These are phyloP conservation scores for Zaprionus lachaisei DNA, from an alignment of 1,140 invertebrate genomes.

Conservation along the genomic window DNA sequence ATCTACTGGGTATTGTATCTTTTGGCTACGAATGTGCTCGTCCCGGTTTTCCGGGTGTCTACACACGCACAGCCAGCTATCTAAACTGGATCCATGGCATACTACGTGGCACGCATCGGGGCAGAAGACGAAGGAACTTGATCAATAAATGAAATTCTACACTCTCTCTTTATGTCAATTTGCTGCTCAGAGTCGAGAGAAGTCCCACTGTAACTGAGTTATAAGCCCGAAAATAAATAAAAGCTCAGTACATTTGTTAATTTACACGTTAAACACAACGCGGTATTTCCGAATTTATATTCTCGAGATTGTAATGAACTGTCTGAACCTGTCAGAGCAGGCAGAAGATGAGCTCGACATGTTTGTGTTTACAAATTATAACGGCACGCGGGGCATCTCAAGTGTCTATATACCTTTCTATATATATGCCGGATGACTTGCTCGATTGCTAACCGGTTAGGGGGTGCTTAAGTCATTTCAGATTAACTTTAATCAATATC, in stretches of 20 bases:
- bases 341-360: background rate
- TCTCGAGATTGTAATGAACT: background rate
- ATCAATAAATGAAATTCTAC: background rate
- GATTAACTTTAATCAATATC: background rate
- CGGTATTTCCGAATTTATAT: background rate
- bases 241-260: background rate
- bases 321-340: background rate
- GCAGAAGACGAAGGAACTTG: constrained; percentile 19
- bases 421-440: background rate
- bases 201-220: background rate
- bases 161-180: background rate
- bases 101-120: constrained; percentile 18
- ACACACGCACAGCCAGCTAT: constrained; percentile 87
- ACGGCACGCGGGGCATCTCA: background rate
- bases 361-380: constrained; percentile 2
- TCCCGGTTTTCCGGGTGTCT: constrained; percentile 89
- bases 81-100: constrained; percentile 73
- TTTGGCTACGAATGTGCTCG: constrained; percentile 90
- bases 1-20: constrained; percentile 87
- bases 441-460: background rate
- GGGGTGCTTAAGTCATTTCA: background rate
- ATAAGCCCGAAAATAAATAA: background rate
- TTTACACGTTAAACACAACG: background rate
- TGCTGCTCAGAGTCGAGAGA: too few species aligned
- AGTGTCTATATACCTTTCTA: background rate